Conservation (phyloP, 2,888 invertebrate species). For the Miltochrista miniata region DNA sequence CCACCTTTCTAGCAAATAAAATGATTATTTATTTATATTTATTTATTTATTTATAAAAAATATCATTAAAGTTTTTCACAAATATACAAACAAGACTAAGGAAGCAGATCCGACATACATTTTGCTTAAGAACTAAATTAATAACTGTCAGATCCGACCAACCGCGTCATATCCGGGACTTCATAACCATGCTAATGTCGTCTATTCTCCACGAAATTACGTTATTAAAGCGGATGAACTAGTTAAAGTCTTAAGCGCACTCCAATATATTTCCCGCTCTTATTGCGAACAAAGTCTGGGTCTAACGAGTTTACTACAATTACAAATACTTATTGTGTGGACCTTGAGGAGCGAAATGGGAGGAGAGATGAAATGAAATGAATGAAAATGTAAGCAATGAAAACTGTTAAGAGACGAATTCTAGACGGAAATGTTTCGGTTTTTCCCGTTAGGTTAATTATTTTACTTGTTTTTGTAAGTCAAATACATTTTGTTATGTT, state of each 20-base stretch:
- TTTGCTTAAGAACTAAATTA: conserved; percentile 22
- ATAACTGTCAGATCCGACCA: conserved; percentile 20
- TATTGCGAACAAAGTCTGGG: conserved; percentile 46
- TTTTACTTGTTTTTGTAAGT: conserved; percentile 10
- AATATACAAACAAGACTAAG: neutral
- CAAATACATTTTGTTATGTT: conserved; percentile 22
- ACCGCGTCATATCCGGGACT: conserved; percentile 3
- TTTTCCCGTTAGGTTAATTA: conserved; percentile 32
- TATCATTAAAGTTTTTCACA: too few relatives aligned
- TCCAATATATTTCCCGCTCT: conserved; percentile 43
- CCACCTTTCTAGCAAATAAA: too few relatives aligned
- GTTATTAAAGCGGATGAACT: conserved; percentile 20
- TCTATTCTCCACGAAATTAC: conserved; percentile 16
- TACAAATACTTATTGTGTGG: too few relatives aligned
- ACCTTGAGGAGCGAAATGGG: too few relatives aligned
- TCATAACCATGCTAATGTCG: conserved; percentile 39
- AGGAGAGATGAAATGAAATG: conserved; percentile 32
- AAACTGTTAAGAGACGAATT: conserved; percentile 41
- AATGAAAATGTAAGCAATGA: conserved; percentile 41
- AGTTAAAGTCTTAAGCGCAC: conserved; percentile 36
- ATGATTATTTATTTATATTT: too few relatives aligned
- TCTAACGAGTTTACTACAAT: conserved; percentile 56
- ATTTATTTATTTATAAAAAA: too few relatives aligned
- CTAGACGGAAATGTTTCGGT: conserved; percentile 10
- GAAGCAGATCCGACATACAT: conserved; percentile 2